Evolutionary conservation across 2,888 invertebrate genomes (phyloP).

Genomic region (Melolontha melolontha): DNA sequence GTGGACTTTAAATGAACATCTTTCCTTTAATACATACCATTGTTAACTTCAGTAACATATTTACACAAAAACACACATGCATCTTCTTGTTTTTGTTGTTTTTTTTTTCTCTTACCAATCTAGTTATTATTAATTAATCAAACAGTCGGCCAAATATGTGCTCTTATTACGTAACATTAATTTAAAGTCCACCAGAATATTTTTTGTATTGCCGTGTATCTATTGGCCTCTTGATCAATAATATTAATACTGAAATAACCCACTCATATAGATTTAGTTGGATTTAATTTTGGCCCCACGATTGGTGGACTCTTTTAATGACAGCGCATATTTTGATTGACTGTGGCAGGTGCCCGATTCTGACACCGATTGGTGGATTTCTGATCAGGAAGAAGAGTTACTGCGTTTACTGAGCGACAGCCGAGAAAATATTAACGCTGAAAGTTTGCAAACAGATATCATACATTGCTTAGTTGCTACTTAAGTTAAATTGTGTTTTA

Average conservation of each 20-base stretch:
- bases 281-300: slow-evolving; percentile 45
- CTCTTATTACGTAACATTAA: slow-evolving; percentile 55
- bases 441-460: slow-evolving; percentile 64
- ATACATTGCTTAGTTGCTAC: slow-evolving; percentile 59
- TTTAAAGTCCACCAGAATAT: slow-evolving; percentile 67
- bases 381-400: slow-evolving; percentile 83
- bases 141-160: slow-evolving; percentile 58
- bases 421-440: slow-evolving; percentile 72
- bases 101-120: not conserved
- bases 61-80: slow-evolving; percentile 54
- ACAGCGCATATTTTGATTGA: slow-evolving; percentile 65
- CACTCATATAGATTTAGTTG: slow-evolving; percentile 42
- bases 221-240: slow-evolving; percentile 39
- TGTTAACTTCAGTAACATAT: slow-evolving; percentile 40
- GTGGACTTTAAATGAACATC: slow-evolving; percentile 69
- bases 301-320: slow-evolving; percentile 49
- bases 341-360: slow-evolving; percentile 69
- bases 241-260: slow-evolving; percentile 21
- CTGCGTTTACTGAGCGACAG: slow-evolving; percentile 79
- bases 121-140: slow-evolving; percentile 18
- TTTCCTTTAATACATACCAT: slow-evolving; percentile 41
- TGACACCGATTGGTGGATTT: slow-evolving; percentile 81
- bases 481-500: slow-evolving; percentile 39
- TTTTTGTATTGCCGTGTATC: not conserved
- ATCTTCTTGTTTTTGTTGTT: slow-evolving; percentile 28